Conservation (phyloP, 2,113 vertebrate genomes). For the Rissa tridactyla region DNA sequence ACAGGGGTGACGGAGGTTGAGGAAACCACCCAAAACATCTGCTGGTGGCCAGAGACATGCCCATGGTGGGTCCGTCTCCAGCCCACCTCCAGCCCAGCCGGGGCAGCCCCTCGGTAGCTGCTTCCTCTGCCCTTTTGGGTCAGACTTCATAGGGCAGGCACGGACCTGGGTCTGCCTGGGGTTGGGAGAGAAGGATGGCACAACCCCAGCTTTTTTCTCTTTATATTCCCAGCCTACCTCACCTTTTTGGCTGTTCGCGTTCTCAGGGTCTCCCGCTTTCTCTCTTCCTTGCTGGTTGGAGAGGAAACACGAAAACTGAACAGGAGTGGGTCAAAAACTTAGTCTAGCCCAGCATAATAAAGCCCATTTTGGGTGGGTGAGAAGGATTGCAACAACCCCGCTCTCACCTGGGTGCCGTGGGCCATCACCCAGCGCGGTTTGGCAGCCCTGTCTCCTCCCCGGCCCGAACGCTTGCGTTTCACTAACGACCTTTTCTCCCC, state of each 20-base stretch:
- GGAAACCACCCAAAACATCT: neutral
- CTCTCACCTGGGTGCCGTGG: neutral
- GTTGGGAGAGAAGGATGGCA: neutral
- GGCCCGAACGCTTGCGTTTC: neutral
- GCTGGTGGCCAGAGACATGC: neutral
- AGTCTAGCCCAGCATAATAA: neutral
- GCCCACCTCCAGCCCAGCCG: neutral
- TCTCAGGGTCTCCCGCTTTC: neutral
- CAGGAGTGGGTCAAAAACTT: neutral
- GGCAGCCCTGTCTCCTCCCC: neutral
- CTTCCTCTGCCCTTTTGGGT: neutral
- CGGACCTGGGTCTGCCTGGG: neutral
- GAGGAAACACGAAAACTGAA: neutral
- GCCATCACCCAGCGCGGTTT: fast-evolving
- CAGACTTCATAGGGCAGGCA: neutral
- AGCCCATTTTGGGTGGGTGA: neutral
- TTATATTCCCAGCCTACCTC: fast-evolving
- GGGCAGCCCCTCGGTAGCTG: neutral
- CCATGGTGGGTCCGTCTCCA: neutral
- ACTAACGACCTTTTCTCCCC: neutral
- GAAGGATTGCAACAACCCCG: neutral
- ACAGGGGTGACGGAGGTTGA: neutral
- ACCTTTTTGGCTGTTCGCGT: neutral
- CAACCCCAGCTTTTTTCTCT: neutral
- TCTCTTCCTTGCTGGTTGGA: neutral